Conservation (phyloP, 1,140 invertebrate species). For the Carposina sasakii region DNA sequence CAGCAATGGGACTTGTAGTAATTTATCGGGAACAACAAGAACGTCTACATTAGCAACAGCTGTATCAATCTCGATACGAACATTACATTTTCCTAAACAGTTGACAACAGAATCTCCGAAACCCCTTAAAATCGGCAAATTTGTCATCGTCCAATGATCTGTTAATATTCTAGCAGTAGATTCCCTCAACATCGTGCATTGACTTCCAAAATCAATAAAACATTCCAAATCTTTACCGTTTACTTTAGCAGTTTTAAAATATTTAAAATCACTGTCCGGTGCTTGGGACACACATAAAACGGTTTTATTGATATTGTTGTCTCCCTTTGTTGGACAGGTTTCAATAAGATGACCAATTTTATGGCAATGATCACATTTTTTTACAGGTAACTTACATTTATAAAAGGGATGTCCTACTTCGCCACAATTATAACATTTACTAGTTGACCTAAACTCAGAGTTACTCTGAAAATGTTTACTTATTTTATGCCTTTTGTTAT, state of each 20-base stretch:
- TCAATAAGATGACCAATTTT: neutral
- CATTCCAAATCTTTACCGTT: neutral
- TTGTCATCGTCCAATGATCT: neutral
- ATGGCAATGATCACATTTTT: neutral
- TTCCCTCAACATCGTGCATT: neutral
- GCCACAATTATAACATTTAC: conserved; percentile 1
- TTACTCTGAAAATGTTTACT: no score
- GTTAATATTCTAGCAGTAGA: neutral
- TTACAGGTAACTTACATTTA: neutral
- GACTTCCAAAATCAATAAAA: conserved; percentile 10
- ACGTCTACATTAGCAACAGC: neutral
- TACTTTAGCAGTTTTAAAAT: conserved; percentile 1
- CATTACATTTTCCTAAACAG: neutral
- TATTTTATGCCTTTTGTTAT: no score
- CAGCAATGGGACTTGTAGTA: neutral
- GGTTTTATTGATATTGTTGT: neutral
- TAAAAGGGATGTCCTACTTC: neutral
- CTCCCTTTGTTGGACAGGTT: neutral
- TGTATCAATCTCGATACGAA: neutral
- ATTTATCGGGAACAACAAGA: neutral
- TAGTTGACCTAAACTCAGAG: no score
- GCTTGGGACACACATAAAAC: neutral
- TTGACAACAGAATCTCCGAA: neutral
- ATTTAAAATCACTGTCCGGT: neutral
- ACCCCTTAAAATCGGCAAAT: neutral